Percentiles rank a stretch among this genome's conserved stretches.
phyloP scores from a whole-genome alignment of 2,888 invertebrate genomes.

The Dromius quadrimaculatus region DNA sequence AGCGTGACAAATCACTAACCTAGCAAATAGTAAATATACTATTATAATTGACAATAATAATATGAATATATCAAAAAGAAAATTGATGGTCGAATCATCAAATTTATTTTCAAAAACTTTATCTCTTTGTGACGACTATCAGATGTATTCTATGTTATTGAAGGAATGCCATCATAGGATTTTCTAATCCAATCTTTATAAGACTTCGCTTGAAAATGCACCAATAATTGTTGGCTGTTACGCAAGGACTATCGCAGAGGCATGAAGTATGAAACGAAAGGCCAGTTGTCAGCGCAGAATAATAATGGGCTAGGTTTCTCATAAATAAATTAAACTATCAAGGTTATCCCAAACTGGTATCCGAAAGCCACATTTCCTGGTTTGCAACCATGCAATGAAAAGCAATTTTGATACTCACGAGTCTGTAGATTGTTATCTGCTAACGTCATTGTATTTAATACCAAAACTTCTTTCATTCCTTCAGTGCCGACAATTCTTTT shows the following conservation, averaged over 20 bases:
- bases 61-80: no score
- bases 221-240: slow-evolving; percentile 53
- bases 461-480: slow-evolving; percentile 28
- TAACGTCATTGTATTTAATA: slow-evolving; percentile 22
- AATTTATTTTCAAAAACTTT: not conserved
- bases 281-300: slow-evolving; percentile 62
- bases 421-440: slow-evolving; percentile 40
- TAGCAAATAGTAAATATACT: no score
- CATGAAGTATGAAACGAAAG: slow-evolving; percentile 57
- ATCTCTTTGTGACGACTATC: no score
- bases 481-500: slow-evolving; percentile 13
- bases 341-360: slow-evolving; percentile 64
- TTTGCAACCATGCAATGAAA: slow-evolving; percentile 57
- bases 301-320: slow-evolving; percentile 64
- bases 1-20: no score
- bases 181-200: not conserved
- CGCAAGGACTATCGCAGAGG: slow-evolving; percentile 53
- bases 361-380: slow-evolving; percentile 60
- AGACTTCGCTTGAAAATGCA: slow-evolving; percentile 44
- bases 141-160: no score
- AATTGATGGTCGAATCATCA: no score
- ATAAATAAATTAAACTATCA: slow-evolving; percentile 64
- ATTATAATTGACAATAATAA: no score
- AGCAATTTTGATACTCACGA: slow-evolving; percentile 53
- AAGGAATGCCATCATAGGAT: no score